A percentile compares a stretch with the other conserved stretches of the same genome.
These are phyloP conservation scores for Onychomys arenicola DNA, from an alignment of 2,797 vertebrate genomes.

Conservation along the genomic window DNA sequence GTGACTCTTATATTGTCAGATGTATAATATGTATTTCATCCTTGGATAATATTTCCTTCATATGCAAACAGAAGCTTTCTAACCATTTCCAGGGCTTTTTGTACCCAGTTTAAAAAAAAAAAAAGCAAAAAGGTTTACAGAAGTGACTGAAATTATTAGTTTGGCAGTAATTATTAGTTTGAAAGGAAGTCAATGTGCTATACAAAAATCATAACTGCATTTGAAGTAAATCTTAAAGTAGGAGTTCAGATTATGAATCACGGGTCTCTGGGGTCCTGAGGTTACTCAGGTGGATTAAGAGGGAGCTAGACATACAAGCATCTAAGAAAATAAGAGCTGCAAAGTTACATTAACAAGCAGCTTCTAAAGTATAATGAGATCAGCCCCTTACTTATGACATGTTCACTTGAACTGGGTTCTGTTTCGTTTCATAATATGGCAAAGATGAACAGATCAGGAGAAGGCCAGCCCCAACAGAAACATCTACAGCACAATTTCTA, in stretches of 20 bases:
- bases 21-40: not conserved
- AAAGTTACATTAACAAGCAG: not conserved
- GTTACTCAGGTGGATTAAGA: not conserved
- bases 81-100: not conserved
- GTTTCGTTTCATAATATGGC: not conserved
- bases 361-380: not conserved
- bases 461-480: not conserved
- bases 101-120: not conserved
- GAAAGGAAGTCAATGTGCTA: not conserved
- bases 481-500: not conserved
- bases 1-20: not conserved
- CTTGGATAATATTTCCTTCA: not conserved
- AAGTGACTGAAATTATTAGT: not conserved
- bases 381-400: not conserved
- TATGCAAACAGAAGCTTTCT: conserved; percentile 45
- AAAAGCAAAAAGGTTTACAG: not conserved
- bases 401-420: not conserved
- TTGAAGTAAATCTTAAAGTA: not conserved
- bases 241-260: not conserved
- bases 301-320: not conserved
- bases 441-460: not conserved
- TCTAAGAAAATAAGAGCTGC: not conserved
- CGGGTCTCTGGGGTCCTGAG: not conserved
- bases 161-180: not conserved
- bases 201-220: not conserved